Conservation (phyloP, 2,888 invertebrate genomes). For the Polylopha cassiicola region DNA sequence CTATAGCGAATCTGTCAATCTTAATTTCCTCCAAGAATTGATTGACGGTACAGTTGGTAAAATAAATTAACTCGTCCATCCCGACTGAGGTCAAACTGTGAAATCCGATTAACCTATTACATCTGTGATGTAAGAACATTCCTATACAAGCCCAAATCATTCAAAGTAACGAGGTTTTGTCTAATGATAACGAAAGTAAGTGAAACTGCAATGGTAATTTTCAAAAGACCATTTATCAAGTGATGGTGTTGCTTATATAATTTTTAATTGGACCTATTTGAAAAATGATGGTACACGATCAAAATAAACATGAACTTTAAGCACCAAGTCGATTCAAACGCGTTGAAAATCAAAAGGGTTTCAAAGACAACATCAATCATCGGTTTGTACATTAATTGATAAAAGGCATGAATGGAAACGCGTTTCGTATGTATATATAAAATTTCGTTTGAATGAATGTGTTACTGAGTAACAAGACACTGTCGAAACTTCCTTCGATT, state of each 20-base stretch:
- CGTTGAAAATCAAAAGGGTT: conserved; percentile 1
- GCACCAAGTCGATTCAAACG: neutral
- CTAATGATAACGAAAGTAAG: conserved; percentile 23
- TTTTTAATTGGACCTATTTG: conserved; percentile 16
- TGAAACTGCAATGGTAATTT: conserved; percentile 26
- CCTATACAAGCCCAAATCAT: conserved; percentile 33
- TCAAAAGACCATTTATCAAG: conserved; percentile 18
- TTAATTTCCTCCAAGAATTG: conserved; percentile 39
- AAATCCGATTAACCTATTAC: conserved; percentile 53
- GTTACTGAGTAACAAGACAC: conserved; percentile 25
- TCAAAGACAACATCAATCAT: conserved; percentile 7
- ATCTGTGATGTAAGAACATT: conserved; percentile 40
- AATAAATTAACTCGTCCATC: conserved; percentile 46
- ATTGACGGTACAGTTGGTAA: conserved; percentile 50
- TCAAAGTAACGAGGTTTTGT: conserved; percentile 29
- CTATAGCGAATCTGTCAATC: conserved; percentile 33
- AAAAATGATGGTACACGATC: conserved; percentile 13
- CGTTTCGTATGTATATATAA: conserved; percentile 4
- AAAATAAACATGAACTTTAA: conserved; percentile 5
- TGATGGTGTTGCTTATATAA: conserved; percentile 7
- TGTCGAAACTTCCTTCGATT: conserved; percentile 45
- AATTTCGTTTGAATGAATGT: conserved; percentile 13
- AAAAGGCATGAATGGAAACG: conserved; percentile 14
- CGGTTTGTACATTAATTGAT: conserved; percentile 3
- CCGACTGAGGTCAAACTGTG: conserved; percentile 43